phyloP scores from a whole-genome alignment of 1,140 invertebrate genomes.

The Triops longicaudatus region DNA sequence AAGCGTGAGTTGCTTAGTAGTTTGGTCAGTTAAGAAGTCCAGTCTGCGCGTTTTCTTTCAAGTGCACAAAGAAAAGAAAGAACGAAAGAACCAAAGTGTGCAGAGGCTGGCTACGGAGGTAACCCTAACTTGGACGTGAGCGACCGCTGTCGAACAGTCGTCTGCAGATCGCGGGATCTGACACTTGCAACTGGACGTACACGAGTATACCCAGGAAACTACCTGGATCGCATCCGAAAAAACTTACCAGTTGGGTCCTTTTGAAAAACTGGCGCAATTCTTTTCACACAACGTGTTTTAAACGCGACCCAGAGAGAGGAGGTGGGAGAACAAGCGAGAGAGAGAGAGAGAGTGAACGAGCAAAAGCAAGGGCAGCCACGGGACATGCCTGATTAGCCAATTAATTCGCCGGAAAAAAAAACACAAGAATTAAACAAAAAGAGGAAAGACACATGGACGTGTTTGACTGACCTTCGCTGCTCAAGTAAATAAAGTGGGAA shows the following conservation, averaged over 20 bases:
- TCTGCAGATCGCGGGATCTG: slow-evolving; percentile 4
- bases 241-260: neutral
- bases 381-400: slow-evolving; percentile 20
- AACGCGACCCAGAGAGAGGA: neutral
- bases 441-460: slow-evolving; percentile 12
- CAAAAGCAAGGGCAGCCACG: slow-evolving; percentile 17
- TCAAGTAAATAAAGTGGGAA: neutral
- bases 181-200: neutral
- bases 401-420: slow-evolving; percentile 17
- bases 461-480: neutral
- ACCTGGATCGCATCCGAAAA: neutral
- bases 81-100: neutral
- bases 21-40: slow-evolving; percentile 15
- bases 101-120: neutral
- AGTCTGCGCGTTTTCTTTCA: neutral
- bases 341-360: neutral
- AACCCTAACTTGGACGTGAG: slow-evolving; percentile 14
- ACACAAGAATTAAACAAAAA: no score
- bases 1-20: slow-evolving; percentile 9
- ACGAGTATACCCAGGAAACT: neutral
- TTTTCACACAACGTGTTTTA: neutral
- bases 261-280: neutral
- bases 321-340: neutral
- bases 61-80: neutral
- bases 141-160: slow-evolving; percentile 9